A percentile compares a stretch with the other conserved stretches of the same genome.
Conservation (phyloP, 2,888 invertebrate genomes). For the Chloroclystis v-ata region DNA sequence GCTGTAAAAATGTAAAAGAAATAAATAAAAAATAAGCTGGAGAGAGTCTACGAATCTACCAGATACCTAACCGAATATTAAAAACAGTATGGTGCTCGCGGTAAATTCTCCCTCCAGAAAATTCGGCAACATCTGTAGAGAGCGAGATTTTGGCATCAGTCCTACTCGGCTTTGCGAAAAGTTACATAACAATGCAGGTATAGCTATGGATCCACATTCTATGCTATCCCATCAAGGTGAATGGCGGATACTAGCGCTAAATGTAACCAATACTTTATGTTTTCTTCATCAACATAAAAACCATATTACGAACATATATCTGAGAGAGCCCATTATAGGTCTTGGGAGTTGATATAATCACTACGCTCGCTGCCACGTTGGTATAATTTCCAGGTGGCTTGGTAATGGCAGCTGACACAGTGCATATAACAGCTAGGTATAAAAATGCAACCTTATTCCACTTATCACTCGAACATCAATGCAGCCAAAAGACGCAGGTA, state of each 20-base stretch:
- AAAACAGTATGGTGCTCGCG: slow-evolving; percentile 30
- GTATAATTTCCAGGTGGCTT: no score
- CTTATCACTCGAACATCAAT: slow-evolving; percentile 1
- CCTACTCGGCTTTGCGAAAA: slow-evolving; percentile 65
- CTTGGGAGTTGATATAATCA: no score
- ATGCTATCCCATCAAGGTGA: background rate
- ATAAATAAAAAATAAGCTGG: no score
- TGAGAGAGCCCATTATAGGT: no score
- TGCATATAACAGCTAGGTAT: no score
- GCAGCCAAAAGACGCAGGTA: slow-evolving; percentile 1
- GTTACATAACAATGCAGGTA: slow-evolving; percentile 71
- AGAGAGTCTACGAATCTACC: no score
- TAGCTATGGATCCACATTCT: slow-evolving; percentile 35
- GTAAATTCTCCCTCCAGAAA: slow-evolving; percentile 27
- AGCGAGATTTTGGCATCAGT: slow-evolving; percentile 64
- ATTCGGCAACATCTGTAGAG: slow-evolving; percentile 36
- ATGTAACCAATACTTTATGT: background rate
- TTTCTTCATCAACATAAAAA: slow-evolving; percentile 7
- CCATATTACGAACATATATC: no score
- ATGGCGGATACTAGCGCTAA: slow-evolving; percentile 1
- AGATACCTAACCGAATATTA: slow-evolving; percentile 10
- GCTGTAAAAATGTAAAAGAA: no score
- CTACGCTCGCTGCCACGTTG: no score
- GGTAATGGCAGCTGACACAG: no score
- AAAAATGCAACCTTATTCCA: slow-evolving; percentile 4